Evolutionary conservation across 1,140 invertebrate genomes (phyloP).

Genomic region (Tetragonula clypearis): DNA sequence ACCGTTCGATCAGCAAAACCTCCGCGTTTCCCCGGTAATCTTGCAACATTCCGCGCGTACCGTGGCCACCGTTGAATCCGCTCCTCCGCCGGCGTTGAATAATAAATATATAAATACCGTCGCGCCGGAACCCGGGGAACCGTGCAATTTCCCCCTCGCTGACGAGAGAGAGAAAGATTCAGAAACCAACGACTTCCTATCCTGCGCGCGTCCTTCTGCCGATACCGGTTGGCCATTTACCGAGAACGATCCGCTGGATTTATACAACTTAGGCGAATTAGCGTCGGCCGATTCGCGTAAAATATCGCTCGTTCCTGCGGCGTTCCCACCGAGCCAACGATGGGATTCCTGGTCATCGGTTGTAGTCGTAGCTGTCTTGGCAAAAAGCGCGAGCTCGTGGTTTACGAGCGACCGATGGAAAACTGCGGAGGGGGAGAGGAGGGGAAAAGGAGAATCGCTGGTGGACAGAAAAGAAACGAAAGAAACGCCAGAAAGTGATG

Average conservation of each 20-base stretch:
- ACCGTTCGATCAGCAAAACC: conserved; percentile 47
- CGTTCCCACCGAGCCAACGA: conserved; percentile 9
- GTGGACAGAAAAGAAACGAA: conserved; percentile 4
- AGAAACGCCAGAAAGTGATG: too few species aligned
- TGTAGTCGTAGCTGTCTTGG: conserved; percentile 12
- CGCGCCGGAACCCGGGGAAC: background rate
- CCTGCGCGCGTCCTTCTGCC: too few species aligned
- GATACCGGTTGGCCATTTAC: background rate
- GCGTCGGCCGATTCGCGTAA: conserved; percentile 15
- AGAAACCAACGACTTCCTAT: conserved; percentile 26
- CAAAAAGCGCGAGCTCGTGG: conserved; percentile 48
- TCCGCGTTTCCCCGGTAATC: conserved; percentile 32
- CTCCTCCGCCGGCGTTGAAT: background rate
- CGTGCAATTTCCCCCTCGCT: conserved; percentile 1
- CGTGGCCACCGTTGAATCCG: background rate
- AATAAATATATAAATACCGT: conserved; percentile 31
- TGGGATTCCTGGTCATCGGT: conserved; percentile 10
- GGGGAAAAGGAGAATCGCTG: conserved; percentile 22
- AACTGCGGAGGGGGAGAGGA: conserved; percentile 7
- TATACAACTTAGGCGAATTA: conserved; percentile 33
- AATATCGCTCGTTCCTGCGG: background rate
- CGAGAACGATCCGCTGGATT: background rate
- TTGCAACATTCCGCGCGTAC: conserved; percentile 28
- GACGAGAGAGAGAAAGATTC: background rate
- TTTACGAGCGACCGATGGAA: conserved; percentile 51